phyloP scores from a whole-genome alignment of 2,797 vertebrate genomes.

The Xenopus petersii region DNA sequence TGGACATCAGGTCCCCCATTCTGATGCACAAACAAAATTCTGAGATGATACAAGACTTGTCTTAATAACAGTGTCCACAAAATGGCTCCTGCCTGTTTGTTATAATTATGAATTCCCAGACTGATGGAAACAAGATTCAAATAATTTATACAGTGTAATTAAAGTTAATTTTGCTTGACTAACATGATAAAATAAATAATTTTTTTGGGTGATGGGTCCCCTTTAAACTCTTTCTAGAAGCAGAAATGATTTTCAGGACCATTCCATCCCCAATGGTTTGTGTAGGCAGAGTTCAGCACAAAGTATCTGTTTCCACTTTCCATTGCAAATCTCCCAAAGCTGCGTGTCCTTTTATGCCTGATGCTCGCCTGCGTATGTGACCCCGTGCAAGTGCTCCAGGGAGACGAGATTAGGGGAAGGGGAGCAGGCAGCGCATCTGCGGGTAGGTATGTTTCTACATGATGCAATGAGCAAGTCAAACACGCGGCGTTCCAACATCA shows the following conservation, averaged over 20 bases:
- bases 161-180: no score
- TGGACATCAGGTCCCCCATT: no score
- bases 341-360: conserved; percentile 74
- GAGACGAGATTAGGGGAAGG: conserved; percentile 56
- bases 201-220: no score
- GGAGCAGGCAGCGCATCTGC: conserved; percentile 59
- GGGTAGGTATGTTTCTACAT: conserved; percentile 43
- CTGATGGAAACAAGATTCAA: no score
- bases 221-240: no score
- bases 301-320: conserved; percentile 75
- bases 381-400: conserved; percentile 60
- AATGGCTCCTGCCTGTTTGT: no score
- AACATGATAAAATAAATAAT: no score
- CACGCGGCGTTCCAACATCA: conserved; percentile 55
- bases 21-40: no score
- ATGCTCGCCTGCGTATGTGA: conserved; percentile 66
- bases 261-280: conserved; percentile 59
- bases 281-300: conserved; percentile 63
- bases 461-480: conserved; percentile 58
- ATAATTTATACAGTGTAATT: no score
- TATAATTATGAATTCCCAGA: no score
- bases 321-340: conserved; percentile 65
- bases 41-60: no score
- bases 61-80: no score
- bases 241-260: conserved; percentile 59